These are phyloP conservation scores for Acanthisitta chloris DNA, from an alignment of 2,113 vertebrate species.

Conservation along the genomic window DNA sequence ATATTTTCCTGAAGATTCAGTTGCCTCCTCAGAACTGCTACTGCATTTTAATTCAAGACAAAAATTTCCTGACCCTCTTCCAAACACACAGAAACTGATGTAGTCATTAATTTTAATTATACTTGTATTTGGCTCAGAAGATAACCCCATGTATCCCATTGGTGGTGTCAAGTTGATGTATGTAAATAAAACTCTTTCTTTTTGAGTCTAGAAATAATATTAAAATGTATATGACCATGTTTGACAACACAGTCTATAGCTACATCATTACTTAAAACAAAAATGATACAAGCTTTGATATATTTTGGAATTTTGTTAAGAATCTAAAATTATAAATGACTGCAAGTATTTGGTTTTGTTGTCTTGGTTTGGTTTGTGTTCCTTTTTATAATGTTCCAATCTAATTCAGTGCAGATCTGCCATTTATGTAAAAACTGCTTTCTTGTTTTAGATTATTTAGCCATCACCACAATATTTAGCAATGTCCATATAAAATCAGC, in stretches of 20 bases:
- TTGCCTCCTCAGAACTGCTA: background rate
- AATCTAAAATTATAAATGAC: background rate
- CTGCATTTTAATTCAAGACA: background rate
- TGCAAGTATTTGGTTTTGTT: background rate
- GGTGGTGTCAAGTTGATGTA: background rate
- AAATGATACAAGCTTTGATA: background rate
- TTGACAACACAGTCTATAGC: background rate
- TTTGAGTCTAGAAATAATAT: background rate
- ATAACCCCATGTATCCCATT: background rate
- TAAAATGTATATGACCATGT: background rate
- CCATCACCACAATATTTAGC: too few species aligned
- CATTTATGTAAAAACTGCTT: background rate
- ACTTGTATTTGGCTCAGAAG: background rate
- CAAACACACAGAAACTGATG: background rate
- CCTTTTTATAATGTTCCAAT: background rate
- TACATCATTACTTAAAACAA: background rate
- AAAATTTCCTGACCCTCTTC: background rate
- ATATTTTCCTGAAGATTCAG: background rate
- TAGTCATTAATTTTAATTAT: background rate
- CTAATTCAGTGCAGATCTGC: background rate
- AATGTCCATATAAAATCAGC: too few species aligned
- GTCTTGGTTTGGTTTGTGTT: background rate
- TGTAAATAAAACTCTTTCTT: background rate
- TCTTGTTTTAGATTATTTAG: background rate
- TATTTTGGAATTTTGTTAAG: background rate